Percentiles rank a stretch among this genome's conserved stretches.
These are phyloP conservation scores for Chelonus insularis DNA, from an alignment of 1,140 invertebrate species.

Conservation along the genomic window DNA sequence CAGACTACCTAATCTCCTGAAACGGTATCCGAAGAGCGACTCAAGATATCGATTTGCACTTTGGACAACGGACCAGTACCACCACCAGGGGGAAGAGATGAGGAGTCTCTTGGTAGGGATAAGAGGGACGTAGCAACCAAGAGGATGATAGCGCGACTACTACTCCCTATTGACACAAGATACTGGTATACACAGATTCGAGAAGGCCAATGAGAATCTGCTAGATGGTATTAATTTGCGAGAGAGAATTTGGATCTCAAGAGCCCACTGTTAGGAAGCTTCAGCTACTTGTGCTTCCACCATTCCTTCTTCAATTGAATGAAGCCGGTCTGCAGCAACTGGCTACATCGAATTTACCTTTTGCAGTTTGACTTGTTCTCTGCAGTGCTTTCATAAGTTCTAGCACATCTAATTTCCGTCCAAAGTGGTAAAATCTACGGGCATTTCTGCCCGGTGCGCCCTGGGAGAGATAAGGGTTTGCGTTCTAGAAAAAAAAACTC, in stretches of 20 bases:
- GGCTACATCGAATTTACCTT: slow-evolving; percentile 10
- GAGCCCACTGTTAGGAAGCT: background rate
- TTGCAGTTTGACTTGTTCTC: slow-evolving; percentile 18
- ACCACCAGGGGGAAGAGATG: slow-evolving; percentile 12
- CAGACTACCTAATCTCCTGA: slow-evolving; percentile 41
- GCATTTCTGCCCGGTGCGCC: background rate
- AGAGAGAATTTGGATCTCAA: slow-evolving; percentile 11
- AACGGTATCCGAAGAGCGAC: slow-evolving; percentile 38
- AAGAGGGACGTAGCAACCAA: background rate
- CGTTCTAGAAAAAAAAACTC: background rate
- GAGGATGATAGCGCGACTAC: background rate
- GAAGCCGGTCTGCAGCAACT: background rate
- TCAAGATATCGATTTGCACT: slow-evolving; percentile 47
- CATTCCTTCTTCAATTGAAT: slow-evolving; percentile 4
- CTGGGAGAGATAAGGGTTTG: slow-evolving; percentile 17
- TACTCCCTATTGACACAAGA: slow-evolving; percentile 43
- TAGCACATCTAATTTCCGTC: slow-evolving; percentile 27
- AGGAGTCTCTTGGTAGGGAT: background rate
- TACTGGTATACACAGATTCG: slow-evolving; percentile 25
- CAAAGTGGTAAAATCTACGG: slow-evolving; percentile 25
- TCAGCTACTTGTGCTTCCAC: background rate
- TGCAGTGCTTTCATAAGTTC: slow-evolving; percentile 20
- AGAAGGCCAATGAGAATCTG: slow-evolving; percentile 12
- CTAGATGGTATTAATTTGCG: slow-evolving; percentile 40
- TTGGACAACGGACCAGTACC: slow-evolving; percentile 34